Base-by-base conservation (phyloP, 2,113 vertebrate genomes). In the Nesoenas mayeri region DNA sequence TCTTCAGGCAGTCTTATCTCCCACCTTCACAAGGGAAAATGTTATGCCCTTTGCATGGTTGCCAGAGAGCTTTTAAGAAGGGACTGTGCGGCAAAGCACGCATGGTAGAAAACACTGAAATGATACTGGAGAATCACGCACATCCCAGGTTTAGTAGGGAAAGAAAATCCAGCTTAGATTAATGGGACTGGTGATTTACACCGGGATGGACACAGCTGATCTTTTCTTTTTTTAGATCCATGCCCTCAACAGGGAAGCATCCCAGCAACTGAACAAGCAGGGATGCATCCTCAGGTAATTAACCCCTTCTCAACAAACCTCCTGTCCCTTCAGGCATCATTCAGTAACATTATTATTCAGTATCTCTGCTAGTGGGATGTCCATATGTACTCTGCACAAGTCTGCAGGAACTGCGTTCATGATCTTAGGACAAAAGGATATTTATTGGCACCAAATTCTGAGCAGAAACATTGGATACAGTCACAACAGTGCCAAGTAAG, bases 391-490 rank as follows among this genome's bases (percentile, higher is more conserved):
- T 22, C 57, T 28, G 28, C 21, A 60, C 10, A 1, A 34, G 11
- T 28, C 74, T 77, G 32, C 38, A 79, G 53, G 16, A 84, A 31
- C 21, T 60, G 44, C 4, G 0, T 73, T 83, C 3, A 0, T 44
- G 18, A 44, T 69, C 57, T 48, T 44, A 87, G 79, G 83, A 86
- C 47, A 80, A 65, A 92, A 80, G 31, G 31, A 64, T 22, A 42
- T 62, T 88, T 25, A 58, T 62, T 75, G 87, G 70, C 74, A 79
- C 54, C 61, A 79, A 75, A 87, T 29, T 61, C 66, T 47, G 15
- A 92, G 61, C 28, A 71, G 67, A 67, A 92, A 61, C 16, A 54
- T 79, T 77, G 79, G 58, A 89, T 93, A 82, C 6, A 85, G 84
- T 85, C 75, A 57, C 3, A 2, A 91, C 81, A 87, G 25, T 82